A percentile compares a stretch with the other conserved stretches of the same genome.
Evolutionary conservation across 2,113 vertebrate genomes (phyloP).

Genomic region (Mustela lutreola): DNA sequence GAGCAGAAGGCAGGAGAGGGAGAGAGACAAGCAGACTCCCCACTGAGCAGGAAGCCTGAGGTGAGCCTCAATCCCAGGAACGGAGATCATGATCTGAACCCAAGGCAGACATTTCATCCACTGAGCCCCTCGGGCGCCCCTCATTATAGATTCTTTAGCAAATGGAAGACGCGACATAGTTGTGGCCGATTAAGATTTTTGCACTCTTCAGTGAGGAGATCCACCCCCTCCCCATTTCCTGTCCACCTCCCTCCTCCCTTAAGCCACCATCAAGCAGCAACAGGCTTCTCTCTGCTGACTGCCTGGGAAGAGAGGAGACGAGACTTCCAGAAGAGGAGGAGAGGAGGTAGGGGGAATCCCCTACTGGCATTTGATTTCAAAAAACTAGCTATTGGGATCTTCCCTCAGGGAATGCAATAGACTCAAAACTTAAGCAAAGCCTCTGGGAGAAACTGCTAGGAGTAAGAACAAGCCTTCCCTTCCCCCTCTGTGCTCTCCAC

Average conservation of each 20-base stretch:
- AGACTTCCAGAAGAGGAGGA: background rate
- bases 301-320: background rate
- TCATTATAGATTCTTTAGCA: background rate
- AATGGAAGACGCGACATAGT: background rate
- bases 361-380: background rate
- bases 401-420: background rate
- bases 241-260: background rate
- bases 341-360: background rate
- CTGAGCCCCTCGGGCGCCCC: background rate
- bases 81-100: background rate
- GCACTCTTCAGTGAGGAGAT: background rate
- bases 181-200: background rate
- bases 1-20: background rate
- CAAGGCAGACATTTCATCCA: background rate
- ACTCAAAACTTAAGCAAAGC: slow-evolving; percentile 1
- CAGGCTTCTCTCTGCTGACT: background rate
- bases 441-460: background rate
- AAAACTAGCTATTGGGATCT: background rate
- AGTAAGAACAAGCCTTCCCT: background rate
- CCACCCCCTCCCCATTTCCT: background rate
- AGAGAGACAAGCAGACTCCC: background rate
- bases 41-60: background rate
- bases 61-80: too few relatives aligned
- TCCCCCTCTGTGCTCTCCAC: background rate
- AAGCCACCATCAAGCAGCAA: background rate